phyloP scores from a whole-genome alignment of 2,113 vertebrate genomes.

The Protobothrops mucrosquamatus region DNA sequence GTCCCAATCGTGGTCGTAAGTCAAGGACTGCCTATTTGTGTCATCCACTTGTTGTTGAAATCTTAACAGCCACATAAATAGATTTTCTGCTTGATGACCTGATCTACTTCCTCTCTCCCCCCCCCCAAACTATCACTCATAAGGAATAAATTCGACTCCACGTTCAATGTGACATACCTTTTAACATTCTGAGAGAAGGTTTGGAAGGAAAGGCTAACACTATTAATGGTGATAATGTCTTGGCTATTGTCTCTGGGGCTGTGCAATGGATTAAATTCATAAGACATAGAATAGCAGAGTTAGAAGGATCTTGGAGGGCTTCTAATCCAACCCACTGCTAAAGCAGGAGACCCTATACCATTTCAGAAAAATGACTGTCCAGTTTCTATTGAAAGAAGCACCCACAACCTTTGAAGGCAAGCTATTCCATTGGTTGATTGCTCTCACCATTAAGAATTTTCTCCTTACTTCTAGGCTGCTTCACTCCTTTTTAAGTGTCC shows the following conservation, averaged over 20 bases:
- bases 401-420: too few relatives aligned
- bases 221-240: neutral
- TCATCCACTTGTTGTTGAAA: neutral
- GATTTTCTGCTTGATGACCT: neutral
- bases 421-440: too few relatives aligned
- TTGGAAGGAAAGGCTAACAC: neutral
- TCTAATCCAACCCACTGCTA: too few relatives aligned
- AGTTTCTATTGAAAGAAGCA: too few relatives aligned
- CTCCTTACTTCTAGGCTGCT: too few relatives aligned
- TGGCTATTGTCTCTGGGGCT: neutral
- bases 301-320: too few relatives aligned
- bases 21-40: neutral
- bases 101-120: neutral
- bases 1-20: too few relatives aligned
- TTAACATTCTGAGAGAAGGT: neutral
- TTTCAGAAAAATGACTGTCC: too few relatives aligned
- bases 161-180: neutral
- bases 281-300: too few relatives aligned
- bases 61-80: neutral
- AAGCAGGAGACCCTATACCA: too few relatives aligned
- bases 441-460: too few relatives aligned
- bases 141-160: neutral
- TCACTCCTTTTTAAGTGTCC: neutral
- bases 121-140: neutral
- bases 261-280: neutral